These are phyloP conservation scores for Griposia aprilina DNA, from an alignment of 2,888 invertebrate species.

Conservation along the genomic window DNA sequence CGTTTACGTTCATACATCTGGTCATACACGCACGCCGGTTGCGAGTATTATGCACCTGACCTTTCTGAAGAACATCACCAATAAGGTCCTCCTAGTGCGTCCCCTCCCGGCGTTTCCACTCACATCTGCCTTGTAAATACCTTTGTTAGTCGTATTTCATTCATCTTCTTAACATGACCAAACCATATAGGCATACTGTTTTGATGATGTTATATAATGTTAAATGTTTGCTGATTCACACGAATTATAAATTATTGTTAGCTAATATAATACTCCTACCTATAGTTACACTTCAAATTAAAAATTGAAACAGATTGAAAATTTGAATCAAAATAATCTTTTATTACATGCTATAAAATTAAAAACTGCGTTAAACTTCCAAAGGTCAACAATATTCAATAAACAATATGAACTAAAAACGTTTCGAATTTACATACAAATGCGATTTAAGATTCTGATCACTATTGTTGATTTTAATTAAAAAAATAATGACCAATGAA, in stretches of 20 bases:
- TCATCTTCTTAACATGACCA: too few species aligned
- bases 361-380: not conserved
- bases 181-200: too few species aligned
- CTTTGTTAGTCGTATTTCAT: too few species aligned
- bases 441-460: constrained; percentile 33
- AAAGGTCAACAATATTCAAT: constrained; percentile 22
- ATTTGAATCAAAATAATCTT: not conserved
- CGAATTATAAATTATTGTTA: not conserved
- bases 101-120: too few species aligned
- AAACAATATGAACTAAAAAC: constrained; percentile 10
- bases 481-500: constrained; percentile 24
- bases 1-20: too few species aligned
- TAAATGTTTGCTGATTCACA: not conserved
- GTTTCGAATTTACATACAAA: constrained; percentile 47
- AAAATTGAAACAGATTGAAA: not conserved
- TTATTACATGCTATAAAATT: not conserved
- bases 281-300: not conserved
- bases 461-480: constrained; percentile 43
- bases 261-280: too few species aligned
- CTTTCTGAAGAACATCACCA: too few species aligned
- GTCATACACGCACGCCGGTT: too few species aligned
- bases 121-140: too few species aligned
- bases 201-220: too few species aligned
- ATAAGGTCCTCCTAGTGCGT: too few species aligned
- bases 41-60: too few species aligned